A percentile compares a stretch with the other conserved stretches of the same genome.
Evolutionary conservation across 2,797 vertebrate genomes (phyloP).

Genomic region (Spinus pinus): DNA sequence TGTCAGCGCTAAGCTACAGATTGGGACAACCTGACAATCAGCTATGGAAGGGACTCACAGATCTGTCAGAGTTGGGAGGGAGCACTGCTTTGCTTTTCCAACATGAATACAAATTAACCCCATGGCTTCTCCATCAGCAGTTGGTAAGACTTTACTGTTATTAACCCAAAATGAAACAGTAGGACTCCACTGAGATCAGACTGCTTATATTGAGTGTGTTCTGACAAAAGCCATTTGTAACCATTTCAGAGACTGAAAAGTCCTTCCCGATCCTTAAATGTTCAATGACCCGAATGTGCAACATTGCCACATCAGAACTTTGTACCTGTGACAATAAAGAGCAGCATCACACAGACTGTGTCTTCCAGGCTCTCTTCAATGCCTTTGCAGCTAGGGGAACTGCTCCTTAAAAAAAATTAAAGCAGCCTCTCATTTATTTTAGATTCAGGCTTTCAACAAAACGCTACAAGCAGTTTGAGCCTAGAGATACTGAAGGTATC

Average conservation of each 20-base stretch:
- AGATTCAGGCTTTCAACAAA: neutral
- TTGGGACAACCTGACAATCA: constrained; percentile 9
- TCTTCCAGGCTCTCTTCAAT: constrained; percentile 53
- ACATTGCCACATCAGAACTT: constrained; percentile 1
- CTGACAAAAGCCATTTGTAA: neutral
- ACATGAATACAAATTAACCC: constrained; percentile 31
- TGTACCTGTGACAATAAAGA: constrained; percentile 72
- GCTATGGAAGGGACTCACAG: neutral
- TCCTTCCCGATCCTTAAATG: neutral
- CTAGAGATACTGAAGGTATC: neutral
- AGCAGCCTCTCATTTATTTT: neutral
- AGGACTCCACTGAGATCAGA: neutral
- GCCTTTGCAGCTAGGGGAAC: neutral
- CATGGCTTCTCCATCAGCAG: constrained; percentile 29
- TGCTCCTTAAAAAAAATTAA: neutral
- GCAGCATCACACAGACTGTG: neutral
- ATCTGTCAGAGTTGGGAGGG: constrained; percentile 2
- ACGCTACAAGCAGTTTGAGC: neutral
- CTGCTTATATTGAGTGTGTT: neutral
- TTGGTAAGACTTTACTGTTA: constrained; percentile 66
- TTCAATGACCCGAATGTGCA: constrained; percentile 23
- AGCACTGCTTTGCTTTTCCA: constrained; percentile 49
- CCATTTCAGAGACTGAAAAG: constrained; percentile 13
- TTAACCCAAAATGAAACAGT: neutral
- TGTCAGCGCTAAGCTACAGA: neutral